Base-by-base conservation (phyloP, 2,888 invertebrate genomes). In the Eupeodes latifasciatus region DNA sequence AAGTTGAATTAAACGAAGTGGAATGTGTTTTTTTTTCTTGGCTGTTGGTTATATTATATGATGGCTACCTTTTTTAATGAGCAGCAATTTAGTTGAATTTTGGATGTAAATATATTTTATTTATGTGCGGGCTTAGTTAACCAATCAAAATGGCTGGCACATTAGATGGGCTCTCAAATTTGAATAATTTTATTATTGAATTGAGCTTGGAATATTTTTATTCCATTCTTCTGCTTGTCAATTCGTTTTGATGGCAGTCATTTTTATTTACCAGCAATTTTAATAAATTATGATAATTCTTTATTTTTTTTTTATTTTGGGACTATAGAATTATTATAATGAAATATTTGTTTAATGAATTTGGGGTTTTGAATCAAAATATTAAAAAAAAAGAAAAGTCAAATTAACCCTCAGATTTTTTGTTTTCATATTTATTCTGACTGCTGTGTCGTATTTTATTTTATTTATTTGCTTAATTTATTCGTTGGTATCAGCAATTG, bases 51-150 rank as follows among this genome's bases (percentile, higher is more conserved):
- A 7, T 1, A 1, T 51, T 49, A 27, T 34, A 34, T 34, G 51
- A 34, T 36, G 49, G 49, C 40, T 47, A 55, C 57, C 57, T 71
- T 71, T 66, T 71, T 71, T 71, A 57, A 71, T 71, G 57, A 71
- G 71, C 71, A 44, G 57, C 44, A 57, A 57, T 71, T 55, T 44
- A 14, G 14, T 44, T 14, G 27, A 14, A 47, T 57, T 57, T 71
- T 40, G 6, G 40, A 27, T 27, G 27, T 3, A 27, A 27, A 27
- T 27, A 27, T 57, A 19, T 57, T 3, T 57, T 71, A 57, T 71
- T 71, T 71, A 71, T 57, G 57, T 44, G 44, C 40, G 40, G 27
- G 71, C 19, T n/a, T 27, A 57, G 19, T 57, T 40, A 27, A 71
- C 44, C 55, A 44, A 12, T 44, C 10, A 6, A n/a, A 67, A 51